Evolutionary conservation across 2,113 vertebrate genomes (phyloP).

Genomic region (Triplophysa siluroides): DNA sequence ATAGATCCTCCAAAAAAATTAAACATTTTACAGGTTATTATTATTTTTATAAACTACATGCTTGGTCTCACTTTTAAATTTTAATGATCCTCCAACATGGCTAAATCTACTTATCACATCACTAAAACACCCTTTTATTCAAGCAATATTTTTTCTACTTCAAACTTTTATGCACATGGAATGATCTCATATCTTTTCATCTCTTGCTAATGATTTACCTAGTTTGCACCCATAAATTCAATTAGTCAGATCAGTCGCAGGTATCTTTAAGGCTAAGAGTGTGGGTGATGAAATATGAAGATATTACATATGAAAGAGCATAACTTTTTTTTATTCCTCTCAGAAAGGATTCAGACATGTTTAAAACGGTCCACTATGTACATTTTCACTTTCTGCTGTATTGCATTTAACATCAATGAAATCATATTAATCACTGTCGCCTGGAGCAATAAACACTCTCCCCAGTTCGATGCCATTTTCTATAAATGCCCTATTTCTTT

Average conservation of each 20-base stretch:
- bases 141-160: neutral
- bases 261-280: too few relatives aligned
- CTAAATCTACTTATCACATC: neutral
- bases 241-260: neutral
- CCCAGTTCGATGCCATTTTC: neutral
- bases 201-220: neutral
- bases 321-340: neutral
- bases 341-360: neutral
- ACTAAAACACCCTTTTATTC: neutral
- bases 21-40: too few relatives aligned
- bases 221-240: neutral
- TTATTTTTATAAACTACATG: too few relatives aligned
- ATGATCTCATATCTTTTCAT: neutral
- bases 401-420: conserved; percentile 19
- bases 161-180: neutral
- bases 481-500: conserved; percentile 10
- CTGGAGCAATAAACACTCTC: conserved; percentile 2
- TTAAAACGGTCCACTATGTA: neutral
- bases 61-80: neutral
- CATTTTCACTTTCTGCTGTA: neutral
- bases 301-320: neutral
- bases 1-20: too few relatives aligned
- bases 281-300: neutral
- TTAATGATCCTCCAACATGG: neutral
- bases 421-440: conserved; percentile 31